phyloP scores from a whole-genome alignment of 2,797 vertebrate species.

The Tangara arthus region DNA sequence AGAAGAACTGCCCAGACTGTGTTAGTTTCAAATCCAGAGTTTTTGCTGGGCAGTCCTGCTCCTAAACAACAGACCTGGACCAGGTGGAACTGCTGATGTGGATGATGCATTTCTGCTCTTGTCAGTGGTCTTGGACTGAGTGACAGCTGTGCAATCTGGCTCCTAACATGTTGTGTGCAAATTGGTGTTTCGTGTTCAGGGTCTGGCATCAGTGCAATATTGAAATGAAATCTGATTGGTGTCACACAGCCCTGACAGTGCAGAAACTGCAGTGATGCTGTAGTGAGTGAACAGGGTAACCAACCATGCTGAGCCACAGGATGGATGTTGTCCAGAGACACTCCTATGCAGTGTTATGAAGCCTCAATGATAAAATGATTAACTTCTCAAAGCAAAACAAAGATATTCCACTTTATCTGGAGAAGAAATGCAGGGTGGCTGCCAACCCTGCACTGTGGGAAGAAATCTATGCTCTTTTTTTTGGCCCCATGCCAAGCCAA shows the following conservation, averaged over 20 bases:
- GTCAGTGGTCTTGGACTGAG: not conserved
- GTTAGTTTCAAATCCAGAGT: not conserved
- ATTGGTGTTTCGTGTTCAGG: not conserved
- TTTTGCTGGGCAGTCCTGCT: not conserved
- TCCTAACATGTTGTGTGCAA: not conserved
- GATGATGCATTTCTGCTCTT: not conserved
- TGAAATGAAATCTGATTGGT: not conserved
- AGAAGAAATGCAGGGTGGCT: not conserved
- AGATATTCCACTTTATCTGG: not conserved
- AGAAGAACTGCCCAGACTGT: not conserved
- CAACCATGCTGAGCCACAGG: not conserved
- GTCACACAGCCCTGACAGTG: not conserved
- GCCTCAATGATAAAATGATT: not conserved
- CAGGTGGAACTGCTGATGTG: not conserved
- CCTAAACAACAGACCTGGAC: not conserved
- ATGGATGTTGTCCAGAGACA: not conserved
- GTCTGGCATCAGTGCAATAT: not conserved
- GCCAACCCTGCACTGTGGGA: not conserved
- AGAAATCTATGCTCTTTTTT: not conserved
- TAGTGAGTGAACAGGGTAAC: conserved; percentile 3
- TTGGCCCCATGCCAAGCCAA: not conserved
- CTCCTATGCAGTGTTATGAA: not conserved
- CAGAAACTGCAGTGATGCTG: not conserved
- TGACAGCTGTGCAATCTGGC: not conserved
- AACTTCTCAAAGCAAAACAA: conserved; percentile 20